Percentiles rank a stretch among this genome's conserved stretches.
Evolutionary conservation across 1,140 invertebrate genomes (phyloP).

Genomic region (Trypoxylus dichotomus): DNA sequence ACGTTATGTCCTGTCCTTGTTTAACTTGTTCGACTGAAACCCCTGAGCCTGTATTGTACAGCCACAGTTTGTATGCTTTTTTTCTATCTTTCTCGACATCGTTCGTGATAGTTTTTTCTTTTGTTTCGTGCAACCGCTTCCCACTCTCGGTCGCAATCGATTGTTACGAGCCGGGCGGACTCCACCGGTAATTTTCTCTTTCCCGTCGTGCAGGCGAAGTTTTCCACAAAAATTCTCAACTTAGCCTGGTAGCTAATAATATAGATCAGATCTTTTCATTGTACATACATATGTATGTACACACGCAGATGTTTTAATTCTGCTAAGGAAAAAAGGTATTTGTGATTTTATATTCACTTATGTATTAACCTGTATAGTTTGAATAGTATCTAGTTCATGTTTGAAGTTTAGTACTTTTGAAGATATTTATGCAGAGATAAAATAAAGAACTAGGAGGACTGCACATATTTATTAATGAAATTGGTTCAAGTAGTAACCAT

Average conservation of each 20-base stretch:
- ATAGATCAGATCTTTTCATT: background rate
- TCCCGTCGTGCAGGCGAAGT: background rate
- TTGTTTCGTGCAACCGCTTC: background rate
- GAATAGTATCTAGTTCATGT: too few species aligned
- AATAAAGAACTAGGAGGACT: too few species aligned
- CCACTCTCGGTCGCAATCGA: background rate
- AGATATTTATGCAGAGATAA: too few species aligned
- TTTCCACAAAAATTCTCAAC: background rate
- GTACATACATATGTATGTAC: too few species aligned
- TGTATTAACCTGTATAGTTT: too few species aligned
- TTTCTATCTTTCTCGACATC: background rate
- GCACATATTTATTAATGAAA: too few species aligned
- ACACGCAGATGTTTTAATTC: background rate
- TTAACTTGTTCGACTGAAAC: too few species aligned
- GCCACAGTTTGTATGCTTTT: background rate
- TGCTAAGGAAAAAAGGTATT: too few species aligned
- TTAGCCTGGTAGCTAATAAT: background rate
- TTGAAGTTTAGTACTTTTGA: too few species aligned
- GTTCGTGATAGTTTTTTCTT: conserved; percentile 4
- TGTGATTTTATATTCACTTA: too few species aligned
- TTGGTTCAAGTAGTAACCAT: too few species aligned
- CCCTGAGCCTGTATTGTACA: background rate
- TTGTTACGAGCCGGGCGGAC: background rate
- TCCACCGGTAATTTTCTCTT: background rate
- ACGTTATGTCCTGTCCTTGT: too few species aligned